Evolutionary conservation across 2,888 invertebrate species (phyloP), one percentile per base, ranked within the genome.

Genomic region (Priapulus caudatus): DNA sequence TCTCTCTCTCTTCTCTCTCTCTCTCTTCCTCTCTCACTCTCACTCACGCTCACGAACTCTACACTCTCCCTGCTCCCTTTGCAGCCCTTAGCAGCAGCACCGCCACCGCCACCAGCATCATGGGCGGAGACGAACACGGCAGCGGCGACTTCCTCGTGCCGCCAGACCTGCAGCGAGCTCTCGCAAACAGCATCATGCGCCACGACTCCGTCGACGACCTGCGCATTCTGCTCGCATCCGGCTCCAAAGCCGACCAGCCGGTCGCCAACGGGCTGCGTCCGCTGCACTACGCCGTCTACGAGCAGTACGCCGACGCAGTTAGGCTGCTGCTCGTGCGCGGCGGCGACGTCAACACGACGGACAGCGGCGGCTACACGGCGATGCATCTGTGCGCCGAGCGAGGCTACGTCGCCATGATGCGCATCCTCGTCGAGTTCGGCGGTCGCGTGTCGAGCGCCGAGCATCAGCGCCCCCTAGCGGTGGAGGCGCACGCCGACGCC

Each of bases 241-340:
- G 91, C 2, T 89, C 89, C 3, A 86, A 70, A 60, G 68, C 68
- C 24, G 58, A 62, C 55, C 58, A 59, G 43, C 61, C 62, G 2
- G 86, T 89, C 23, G 84, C 84, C 44, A 85, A 87, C 69, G 91
- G 91, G 1, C 77, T 92, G 47, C 79, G 84, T 53, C 90, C 91
- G 0, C 74, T 92, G 24, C 92, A 92, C 73, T 92, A 92, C 72
- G 91, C 91, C 0, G 86, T 89, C 58, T 90, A 88, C 82, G 86
- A 87, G 67, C 79, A 86, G 22, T 74, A 77, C 62, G 60, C 67
- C 1, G 86, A 86, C 61, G 88, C 88, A 0, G 84, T 86, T 0
- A 79, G 83, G 51, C 74, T 90, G 50, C 74, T 91, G 48, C 74
- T 91, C 44, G 85, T 86, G 0, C 75, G 86, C 24, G 72, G 72